Conservation (phyloP, 35 echinoderm and acorn worm species). For the Stichopus chloronotus region DNA sequence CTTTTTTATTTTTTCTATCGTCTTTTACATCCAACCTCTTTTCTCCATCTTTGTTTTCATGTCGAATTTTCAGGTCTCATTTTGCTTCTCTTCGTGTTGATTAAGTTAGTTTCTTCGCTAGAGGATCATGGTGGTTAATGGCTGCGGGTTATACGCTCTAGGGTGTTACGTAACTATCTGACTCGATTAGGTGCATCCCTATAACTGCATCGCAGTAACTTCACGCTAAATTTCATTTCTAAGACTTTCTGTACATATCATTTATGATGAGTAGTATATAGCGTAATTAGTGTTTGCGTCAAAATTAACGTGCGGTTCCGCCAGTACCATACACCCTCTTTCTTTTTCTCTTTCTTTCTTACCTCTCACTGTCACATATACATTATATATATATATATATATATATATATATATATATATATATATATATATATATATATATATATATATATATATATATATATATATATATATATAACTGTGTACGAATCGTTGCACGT, state of each 20-base stretch:
- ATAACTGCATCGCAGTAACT: background rate
- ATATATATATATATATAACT: too few relatives aligned
- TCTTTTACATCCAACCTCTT: too few relatives aligned
- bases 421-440: too few relatives aligned
- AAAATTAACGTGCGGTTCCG: background rate
- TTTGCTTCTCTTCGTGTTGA: background rate
- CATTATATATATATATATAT: too few relatives aligned
- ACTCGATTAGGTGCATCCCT: constrained; percentile 29
- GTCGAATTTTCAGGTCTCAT: background rate
- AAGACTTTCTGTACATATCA: background rate
- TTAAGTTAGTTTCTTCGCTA: constrained; percentile 1
- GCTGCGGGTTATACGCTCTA: background rate
- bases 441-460: too few relatives aligned
- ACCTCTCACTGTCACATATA: too few relatives aligned
- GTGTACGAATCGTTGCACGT: too few relatives aligned
- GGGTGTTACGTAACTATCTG: constrained; percentile 7
- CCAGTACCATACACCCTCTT: too few relatives aligned
- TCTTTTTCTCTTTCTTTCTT: too few relatives aligned
- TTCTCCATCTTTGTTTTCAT: too few relatives aligned
- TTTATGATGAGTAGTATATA: background rate
- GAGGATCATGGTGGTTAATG: constrained; percentile 20
- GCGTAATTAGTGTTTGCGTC: background rate
- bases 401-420: too few relatives aligned
- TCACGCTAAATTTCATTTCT: background rate
- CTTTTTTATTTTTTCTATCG: background rate